A percentile compares a stretch with the other conserved stretches of the same genome.
Evolutionary conservation across 2,797 vertebrate species (phyloP).

Genomic region (Alectoris magna): DNA sequence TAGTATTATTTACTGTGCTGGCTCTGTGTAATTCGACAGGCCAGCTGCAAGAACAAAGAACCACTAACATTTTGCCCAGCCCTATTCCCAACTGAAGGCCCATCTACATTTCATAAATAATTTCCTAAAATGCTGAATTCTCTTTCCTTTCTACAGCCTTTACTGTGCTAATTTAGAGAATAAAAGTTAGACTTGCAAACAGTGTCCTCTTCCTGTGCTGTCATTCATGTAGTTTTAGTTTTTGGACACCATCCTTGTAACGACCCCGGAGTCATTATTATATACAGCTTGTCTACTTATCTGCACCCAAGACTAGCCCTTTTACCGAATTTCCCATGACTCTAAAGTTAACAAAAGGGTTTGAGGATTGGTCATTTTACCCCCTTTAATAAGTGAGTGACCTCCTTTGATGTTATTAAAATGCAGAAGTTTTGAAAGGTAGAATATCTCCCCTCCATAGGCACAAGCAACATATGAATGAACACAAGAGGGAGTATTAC

Average conservation of each 20-base stretch:
- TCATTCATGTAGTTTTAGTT: not conserved
- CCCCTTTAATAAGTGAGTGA: not conserved
- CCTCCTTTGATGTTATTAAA: not conserved
- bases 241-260: not conserved
- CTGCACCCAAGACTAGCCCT: not conserved
- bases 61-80: conserved; percentile 78
- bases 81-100: conserved; percentile 75
- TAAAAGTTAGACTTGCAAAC: not conserved
- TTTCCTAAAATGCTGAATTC: conserved; percentile 72
- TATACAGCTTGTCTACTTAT: not conserved
- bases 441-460: not conserved
- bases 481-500: conserved; percentile 48
- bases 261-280: not conserved
- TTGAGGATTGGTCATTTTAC: not conserved
- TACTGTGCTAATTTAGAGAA: conserved; percentile 43
- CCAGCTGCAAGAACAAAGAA: conserved; percentile 86
- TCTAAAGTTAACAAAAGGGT: not conserved
- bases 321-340: not conserved
- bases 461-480: not conserved
- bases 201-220: not conserved
- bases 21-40: conserved; percentile 81
- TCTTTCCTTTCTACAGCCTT: conserved; percentile 34
- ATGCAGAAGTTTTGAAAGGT: not conserved
- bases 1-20: conserved; percentile 84
- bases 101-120: conserved; percentile 80